phyloP scores from a whole-genome alignment of 2,888 invertebrate genomes.

The Drosophila histrio region DNA sequence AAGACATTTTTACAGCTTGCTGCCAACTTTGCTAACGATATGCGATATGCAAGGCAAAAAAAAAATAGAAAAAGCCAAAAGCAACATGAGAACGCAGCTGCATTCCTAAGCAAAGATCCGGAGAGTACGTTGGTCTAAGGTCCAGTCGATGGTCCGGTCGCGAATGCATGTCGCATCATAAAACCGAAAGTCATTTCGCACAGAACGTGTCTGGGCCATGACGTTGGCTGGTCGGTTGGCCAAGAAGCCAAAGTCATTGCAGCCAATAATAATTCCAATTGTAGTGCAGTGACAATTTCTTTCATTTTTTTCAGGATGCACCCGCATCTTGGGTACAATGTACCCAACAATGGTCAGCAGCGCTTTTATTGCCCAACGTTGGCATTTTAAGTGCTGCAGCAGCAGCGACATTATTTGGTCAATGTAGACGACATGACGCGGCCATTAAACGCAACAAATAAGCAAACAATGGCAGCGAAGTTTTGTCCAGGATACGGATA shows the following conservation, averaged over 20 bases:
- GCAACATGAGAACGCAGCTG: conserved; percentile 20
- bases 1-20: conserved; percentile 80
- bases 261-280: conserved; percentile 82
- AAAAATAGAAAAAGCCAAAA: conserved; percentile 1
- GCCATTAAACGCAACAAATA: conserved; percentile 78
- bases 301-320: conserved; percentile 43
- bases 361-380: conserved; percentile 80
- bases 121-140: conserved; percentile 3
- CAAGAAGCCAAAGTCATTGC: conserved; percentile 78
- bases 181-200: conserved; percentile 81
- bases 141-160: conserved; percentile 38
- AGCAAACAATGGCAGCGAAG: conserved; percentile 67
- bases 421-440: conserved; percentile 79
- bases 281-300: conserved; percentile 78
- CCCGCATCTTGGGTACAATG: conserved; percentile 69
- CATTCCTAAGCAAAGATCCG: conserved; percentile 41
- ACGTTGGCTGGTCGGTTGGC: conserved; percentile 22
- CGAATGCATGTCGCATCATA: conserved; percentile 76
- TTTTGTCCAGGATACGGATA: not conserved
- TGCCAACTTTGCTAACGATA: conserved; percentile 76
- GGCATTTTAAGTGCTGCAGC: conserved; percentile 80
- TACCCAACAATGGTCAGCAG: conserved; percentile 77
- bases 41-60: conserved; percentile 68
- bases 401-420: conserved; percentile 72
- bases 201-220: conserved; percentile 69